Evolutionary conservation across 1,140 invertebrate genomes (phyloP).

Genomic region (Sitobion miscanthi): DNA sequence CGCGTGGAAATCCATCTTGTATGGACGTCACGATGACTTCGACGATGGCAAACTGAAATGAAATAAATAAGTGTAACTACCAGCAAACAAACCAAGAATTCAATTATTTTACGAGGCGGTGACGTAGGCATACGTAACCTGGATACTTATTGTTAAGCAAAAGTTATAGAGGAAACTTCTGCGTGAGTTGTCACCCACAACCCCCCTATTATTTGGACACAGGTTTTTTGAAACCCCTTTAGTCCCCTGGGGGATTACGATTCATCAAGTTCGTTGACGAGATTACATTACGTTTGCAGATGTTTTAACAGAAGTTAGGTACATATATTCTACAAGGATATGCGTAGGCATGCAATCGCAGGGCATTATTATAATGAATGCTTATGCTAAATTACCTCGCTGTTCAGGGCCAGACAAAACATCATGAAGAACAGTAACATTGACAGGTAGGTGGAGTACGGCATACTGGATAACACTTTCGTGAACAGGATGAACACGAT

Average conservation of each 20-base stretch:
- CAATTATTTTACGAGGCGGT: no score
- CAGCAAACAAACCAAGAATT: no score
- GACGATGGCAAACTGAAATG: constrained; percentile 80
- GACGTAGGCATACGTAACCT: no score
- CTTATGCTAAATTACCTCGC: constrained; percentile 72
- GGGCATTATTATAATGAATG: neutral
- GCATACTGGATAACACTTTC: constrained; percentile 88
- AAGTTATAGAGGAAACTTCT: neutral
- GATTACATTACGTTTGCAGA: neutral
- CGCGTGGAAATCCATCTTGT: constrained; percentile 86
- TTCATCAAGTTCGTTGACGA: neutral
- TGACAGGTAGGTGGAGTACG: constrained; percentile 82
- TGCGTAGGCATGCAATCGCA: neutral
- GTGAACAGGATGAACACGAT: constrained; percentile 90
- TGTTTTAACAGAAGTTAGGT: neutral
- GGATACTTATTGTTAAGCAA: neutral
- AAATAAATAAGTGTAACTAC: constrained; percentile 20
- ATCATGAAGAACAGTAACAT: constrained; percentile 91
- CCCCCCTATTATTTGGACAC: neutral
- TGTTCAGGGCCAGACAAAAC: constrained; percentile 86
- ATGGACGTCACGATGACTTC: constrained; percentile 92
- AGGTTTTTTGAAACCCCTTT: neutral
- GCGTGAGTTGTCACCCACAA: neutral
- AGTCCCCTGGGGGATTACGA: neutral
- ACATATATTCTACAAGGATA: neutral